Evolutionary conservation across 1,140 invertebrate species (phyloP), one percentile per base, ranked within the genome.

Genomic region (Sinonovacula constricta): DNA sequence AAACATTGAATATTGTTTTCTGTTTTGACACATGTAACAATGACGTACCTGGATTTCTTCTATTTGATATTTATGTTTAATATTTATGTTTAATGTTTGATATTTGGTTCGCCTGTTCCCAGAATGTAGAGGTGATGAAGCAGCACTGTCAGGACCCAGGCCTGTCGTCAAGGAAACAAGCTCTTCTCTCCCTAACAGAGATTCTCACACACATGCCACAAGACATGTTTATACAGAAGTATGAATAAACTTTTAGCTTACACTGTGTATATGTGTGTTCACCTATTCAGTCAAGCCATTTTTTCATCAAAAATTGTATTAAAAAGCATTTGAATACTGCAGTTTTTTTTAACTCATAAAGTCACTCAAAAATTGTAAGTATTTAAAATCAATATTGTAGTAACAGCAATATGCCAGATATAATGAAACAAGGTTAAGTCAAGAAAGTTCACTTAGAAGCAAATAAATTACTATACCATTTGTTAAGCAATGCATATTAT

Each of bases 71-170:
- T n/a, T n/a, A n/a, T n/a, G n/a, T n/a, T n/a, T n/a, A n/a, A n/a
- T n/a, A n/a, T n/a, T n/a, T n/a, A n/a, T n/a, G n/a, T n/a, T n/a
- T n/a, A n/a, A n/a, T n/a, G n/a, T n/a, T n/a, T n/a, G n/a, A 15
- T 53, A 12, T 74, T 68, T 31, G 33, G 36, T 14, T 59, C 4
- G 18, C 51, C 22, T 77, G 28, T 65, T 82, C 86, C 15, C 82
- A 92, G 92, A 85, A 90, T 76, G 34, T 91, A 10, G 82, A 78
- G 0, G 83, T 92, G 14, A 88, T 94, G 57, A 88, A 91, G 26
- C 85, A 89, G 26, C 91, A 92, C 70, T 94, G 94, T 83, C 83
- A 91, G 62, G 94, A 94, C 83, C 87, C 92, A 1, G 91, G 92
- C 2, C 81, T 94, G 59, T 89, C 91, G 0, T 92, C 94, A 0